Conservation (phyloP, 2,797 vertebrate species). For the Microctenopoma lineatum region DNA sequence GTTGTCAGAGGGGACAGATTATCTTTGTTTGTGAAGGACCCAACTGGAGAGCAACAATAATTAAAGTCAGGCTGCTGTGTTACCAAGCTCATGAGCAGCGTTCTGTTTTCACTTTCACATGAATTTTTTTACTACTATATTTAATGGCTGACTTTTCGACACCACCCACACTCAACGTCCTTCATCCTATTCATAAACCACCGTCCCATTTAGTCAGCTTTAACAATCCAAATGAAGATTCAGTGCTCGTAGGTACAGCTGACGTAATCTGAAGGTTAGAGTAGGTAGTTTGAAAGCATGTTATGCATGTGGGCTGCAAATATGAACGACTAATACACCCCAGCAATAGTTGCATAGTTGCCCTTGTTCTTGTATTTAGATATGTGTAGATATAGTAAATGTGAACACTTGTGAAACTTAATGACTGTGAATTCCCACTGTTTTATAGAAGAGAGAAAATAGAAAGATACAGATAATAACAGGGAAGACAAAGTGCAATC, state of each 20-base stretch:
- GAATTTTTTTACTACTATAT: neutral
- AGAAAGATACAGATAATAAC: neutral
- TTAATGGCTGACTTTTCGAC: neutral
- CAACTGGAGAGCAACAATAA: slow-evolving; percentile 40
- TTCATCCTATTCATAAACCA: neutral
- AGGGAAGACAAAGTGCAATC: too few relatives aligned
- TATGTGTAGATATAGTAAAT: neutral
- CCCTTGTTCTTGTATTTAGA: slow-evolving; percentile 4
- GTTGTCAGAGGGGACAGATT: slow-evolving; percentile 53
- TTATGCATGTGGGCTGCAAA: neutral
- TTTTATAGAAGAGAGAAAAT: neutral
- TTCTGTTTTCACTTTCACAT: neutral
- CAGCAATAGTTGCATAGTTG: slow-evolving; percentile 10
- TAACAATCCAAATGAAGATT: neutral
- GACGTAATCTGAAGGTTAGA: neutral
- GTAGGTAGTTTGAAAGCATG: neutral
- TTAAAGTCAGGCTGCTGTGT: slow-evolving; percentile 29
- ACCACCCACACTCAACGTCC: neutral
- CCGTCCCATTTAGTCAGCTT: neutral
- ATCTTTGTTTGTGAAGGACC: slow-evolving; percentile 67
- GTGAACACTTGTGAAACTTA: neutral
- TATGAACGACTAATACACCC: slow-evolving; percentile 3
- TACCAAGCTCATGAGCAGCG: slow-evolving; percentile 1
- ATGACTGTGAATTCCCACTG: neutral
- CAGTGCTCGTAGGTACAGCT: neutral